Evolutionary conservation across 2,888 invertebrate species (phyloP), one percentile per base, ranked within the genome.

Genomic region (Andrena bucephala): DNA sequence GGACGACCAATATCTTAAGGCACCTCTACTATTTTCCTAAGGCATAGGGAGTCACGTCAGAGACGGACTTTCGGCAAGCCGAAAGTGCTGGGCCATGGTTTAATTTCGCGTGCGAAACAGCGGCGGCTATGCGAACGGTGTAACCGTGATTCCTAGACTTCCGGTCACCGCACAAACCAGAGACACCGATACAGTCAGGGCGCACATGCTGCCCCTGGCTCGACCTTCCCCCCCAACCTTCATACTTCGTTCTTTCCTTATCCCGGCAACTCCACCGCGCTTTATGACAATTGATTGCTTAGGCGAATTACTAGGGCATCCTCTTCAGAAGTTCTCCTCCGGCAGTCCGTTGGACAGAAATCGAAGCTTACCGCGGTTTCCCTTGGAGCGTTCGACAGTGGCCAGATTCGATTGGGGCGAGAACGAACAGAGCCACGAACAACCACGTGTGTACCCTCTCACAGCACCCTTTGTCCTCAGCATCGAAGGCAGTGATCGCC

Each of bases 281-380:
- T 54, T 54, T 54, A 1, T 57, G 10, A 10, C 1, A 57, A 24
- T 57, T 10, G 2, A 27, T 27, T 36, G 77, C 77, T 71, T 71
- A 27, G 4, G 24, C 42, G 16, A 48, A 54, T 33, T 52, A 20
- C 6, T 33, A 50, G 48, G 79, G 69, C 84, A 84, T 84, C 84
- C 84, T 84, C 84, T 78, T 84, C 83, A 76, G 83, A 84, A 83
- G 68, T 13, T 31, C 59, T 27, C 36, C 48, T 57, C n/a, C 13
- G 16, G 27, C 20, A 42, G 13, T 42, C 57, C 27, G 2, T 33
- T 24, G 36, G 42, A 20, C 54, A 27, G 63, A 42, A 29, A 33
- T 36, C 13, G 42, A 65, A 33, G 24, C 16, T 68, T 65, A 57
- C 42, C 42, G 42, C 42, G 42, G 33, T 81, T 65, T 78, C 27